These are phyloP conservation scores for Perca schrenkii DNA, from an alignment of 2,113 vertebrate species.

Conservation along the genomic window DNA sequence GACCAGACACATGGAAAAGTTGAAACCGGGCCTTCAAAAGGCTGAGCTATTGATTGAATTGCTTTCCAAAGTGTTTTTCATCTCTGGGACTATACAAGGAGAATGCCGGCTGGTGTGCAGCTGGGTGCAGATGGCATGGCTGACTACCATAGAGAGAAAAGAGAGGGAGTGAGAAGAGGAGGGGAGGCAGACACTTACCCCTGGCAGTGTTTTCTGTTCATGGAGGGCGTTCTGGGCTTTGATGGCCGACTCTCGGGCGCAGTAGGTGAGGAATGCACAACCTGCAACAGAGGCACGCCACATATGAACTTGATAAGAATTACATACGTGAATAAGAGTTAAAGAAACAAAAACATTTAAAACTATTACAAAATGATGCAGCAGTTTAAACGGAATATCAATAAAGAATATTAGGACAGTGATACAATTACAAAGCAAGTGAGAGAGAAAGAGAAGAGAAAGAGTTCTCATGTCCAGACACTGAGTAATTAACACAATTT, in stretches of 20 bases:
- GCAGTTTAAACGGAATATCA: conserved; percentile 4
- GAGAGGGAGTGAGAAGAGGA: conserved; percentile 16
- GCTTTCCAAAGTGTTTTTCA: conserved; percentile 77
- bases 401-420: not conserved
- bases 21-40: conserved; percentile 80
- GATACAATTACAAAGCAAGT: not conserved
- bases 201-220: conserved; percentile 97
- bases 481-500: conserved; percentile 15
- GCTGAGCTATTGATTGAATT: conserved; percentile 81
- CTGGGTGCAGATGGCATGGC: conserved; percentile 69
- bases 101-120: conserved; percentile 64
- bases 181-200: conserved; percentile 87
- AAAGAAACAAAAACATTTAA: not conserved
- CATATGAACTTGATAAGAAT: conserved; percentile 14
- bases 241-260: conserved; percentile 97
- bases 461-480: not conserved
- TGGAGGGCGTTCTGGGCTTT: conserved; percentile 98
- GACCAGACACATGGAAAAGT: conserved; percentile 75
- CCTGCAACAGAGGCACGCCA: conserved; percentile 83
- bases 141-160: conserved; percentile 61
- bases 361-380: not conserved
- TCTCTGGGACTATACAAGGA: conserved; percentile 59
- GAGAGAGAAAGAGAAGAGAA: no score
- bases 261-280: conserved; percentile 98
- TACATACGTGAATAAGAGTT: not conserved